Evolutionary conservation across 2,797 vertebrate genomes (phyloP).

Genomic region (Myripristis murdjan): DNA sequence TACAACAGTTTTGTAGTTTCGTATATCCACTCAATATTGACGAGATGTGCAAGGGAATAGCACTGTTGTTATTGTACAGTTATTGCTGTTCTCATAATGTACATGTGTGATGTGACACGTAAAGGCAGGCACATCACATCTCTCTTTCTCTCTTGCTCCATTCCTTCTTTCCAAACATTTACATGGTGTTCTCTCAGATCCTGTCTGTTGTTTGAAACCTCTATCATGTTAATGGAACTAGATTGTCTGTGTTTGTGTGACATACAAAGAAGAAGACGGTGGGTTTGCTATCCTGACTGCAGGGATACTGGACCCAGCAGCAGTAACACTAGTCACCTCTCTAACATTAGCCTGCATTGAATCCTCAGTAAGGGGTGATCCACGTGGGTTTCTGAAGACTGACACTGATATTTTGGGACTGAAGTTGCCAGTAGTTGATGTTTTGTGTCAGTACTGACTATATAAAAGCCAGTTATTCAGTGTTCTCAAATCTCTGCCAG

Average conservation of each 20-base stretch:
- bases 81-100: background rate
- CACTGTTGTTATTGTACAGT: constrained; percentile 6
- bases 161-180: constrained; percentile 7
- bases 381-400: too few relatives aligned
- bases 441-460: too few relatives aligned
- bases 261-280: background rate
- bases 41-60: background rate
- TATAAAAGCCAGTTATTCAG: too few relatives aligned
- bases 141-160: constrained; percentile 2
- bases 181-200: background rate
- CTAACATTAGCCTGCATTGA: too few relatives aligned
- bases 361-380: too few relatives aligned
- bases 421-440: too few relatives aligned
- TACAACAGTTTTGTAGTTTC: background rate
- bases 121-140: background rate
- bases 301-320: too few relatives aligned
- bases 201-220: constrained; percentile 1
- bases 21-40: background rate
- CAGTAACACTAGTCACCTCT: too few relatives aligned
- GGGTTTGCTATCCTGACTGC: background rate
- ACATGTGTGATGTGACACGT: background rate
- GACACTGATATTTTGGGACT: too few relatives aligned
- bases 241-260: background rate
- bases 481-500: too few relatives aligned
- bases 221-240: background rate